phyloP scores from a whole-genome alignment of 2,797 vertebrate genomes.

The Austrolebias charrua region DNA sequence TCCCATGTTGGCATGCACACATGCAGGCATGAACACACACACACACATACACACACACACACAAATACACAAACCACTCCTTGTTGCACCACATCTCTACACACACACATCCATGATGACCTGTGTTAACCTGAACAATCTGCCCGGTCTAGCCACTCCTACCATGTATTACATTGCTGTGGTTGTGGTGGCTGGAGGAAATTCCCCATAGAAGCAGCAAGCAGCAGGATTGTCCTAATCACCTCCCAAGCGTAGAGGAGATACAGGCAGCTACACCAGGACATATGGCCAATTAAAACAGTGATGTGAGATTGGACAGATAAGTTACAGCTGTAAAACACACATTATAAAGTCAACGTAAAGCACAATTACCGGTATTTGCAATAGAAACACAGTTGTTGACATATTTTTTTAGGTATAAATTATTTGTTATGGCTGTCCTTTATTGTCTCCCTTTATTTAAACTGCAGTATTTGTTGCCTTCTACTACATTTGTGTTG shows the following conservation, averaged over 20 bases:
- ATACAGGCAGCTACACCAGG: conserved; percentile 48
- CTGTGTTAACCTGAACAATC: conserved; percentile 65
- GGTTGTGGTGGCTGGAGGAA: conserved; percentile 35
- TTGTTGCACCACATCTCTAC: conserved; percentile 14
- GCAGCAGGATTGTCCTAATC: conserved; percentile 66
- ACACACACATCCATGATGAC: conserved; percentile 34
- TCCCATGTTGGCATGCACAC: conserved; percentile 48
- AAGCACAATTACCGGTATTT: conserved; percentile 8
- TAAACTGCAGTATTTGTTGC: not conserved
- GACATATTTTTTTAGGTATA: not conserved
- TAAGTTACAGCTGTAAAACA: conserved; percentile 28
- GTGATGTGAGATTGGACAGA: conserved; percentile 36
- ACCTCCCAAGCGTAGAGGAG: conserved; percentile 61
- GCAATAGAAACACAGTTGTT: not conserved
- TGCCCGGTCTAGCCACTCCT: conserved; percentile 48
- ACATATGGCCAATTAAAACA: conserved; percentile 74
- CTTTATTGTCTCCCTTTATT: not conserved
- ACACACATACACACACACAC: too few species aligned
- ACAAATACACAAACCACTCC: not conserved
- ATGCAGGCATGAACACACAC: not conserved
- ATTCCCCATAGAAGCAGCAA: conserved; percentile 54
- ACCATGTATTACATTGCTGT: conserved; percentile 34
- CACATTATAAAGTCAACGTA: conserved; percentile 25
- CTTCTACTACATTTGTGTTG: conserved; percentile 1
- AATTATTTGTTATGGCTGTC: not conserved